These are phyloP conservation scores for Styela plicata DNA, from an alignment of 23 tunicate genomes.

Conservation along the genomic window DNA sequence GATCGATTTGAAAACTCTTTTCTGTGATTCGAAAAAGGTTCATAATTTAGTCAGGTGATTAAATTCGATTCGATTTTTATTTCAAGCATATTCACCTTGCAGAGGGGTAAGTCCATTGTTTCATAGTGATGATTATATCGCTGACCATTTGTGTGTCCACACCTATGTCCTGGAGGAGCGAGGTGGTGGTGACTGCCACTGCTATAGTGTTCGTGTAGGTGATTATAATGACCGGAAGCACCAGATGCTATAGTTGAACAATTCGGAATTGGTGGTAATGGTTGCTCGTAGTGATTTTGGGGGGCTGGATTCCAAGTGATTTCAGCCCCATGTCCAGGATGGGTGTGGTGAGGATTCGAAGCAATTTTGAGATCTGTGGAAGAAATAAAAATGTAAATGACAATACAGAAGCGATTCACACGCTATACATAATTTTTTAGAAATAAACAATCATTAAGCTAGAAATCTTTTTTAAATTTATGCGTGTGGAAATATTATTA, in stretches of 20 bases:
- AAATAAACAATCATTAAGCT: too few species aligned
- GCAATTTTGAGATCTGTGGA: too few species aligned
- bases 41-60: too few species aligned
- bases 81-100: constrained; percentile 13
- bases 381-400: too few species aligned
- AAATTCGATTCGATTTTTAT: too few species aligned
- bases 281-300: constrained; percentile 56
- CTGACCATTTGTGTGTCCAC: background rate
- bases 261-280: constrained; percentile 29
- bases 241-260: constrained; percentile 35
- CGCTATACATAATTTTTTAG: too few species aligned
- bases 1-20: too few species aligned
- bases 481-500: too few species aligned
- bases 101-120: constrained; percentile 51
- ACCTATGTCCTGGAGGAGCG: constrained; percentile 1
- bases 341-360: constrained; percentile 15
- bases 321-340: constrained; percentile 20
- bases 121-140: constrained; percentile 57
- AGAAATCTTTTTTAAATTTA: too few species aligned
- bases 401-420: too few species aligned
- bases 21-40: too few species aligned
- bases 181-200: constrained; percentile 28
- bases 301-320: background rate
- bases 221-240: constrained; percentile 65
- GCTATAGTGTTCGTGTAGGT: constrained; percentile 52